Conservation (phyloP, 1,140 invertebrate genomes). For the Drosophila erecta region DNA sequence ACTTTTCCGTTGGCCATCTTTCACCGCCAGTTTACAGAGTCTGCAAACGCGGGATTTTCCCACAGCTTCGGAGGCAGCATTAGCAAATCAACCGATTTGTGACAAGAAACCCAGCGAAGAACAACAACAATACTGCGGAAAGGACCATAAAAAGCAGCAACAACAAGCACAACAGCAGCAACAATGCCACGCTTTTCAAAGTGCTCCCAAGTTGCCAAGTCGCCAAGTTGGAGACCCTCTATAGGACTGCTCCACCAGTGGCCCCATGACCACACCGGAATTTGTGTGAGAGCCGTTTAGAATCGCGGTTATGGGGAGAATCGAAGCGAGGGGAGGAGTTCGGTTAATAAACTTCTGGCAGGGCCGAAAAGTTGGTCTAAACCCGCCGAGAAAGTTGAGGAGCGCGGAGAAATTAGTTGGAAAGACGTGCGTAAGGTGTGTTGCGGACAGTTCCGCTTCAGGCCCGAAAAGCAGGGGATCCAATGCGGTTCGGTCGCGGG, state of each 20-base stretch:
- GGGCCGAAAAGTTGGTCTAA: conserved; percentile 46
- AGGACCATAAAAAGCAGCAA: conserved; percentile 3
- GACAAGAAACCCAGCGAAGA: not conserved
- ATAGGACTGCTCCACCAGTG: not conserved
- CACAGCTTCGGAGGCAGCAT: not conserved
- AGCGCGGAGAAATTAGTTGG: conserved; percentile 71
- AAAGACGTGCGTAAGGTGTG: conserved; percentile 77
- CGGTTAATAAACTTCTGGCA: conserved; percentile 67
- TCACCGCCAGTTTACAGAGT: not conserved
- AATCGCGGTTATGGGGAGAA: conserved; percentile 42
- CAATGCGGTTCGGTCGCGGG: conserved; percentile 25
- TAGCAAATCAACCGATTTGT: not conserved
- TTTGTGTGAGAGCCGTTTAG: conserved; percentile 69
- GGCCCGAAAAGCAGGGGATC: conserved; percentile 34
- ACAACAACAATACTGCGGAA: not conserved
- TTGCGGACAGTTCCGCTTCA: conserved; percentile 49
- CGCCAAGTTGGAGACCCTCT: conserved; percentile 2
- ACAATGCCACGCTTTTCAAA: conserved; percentile 47
- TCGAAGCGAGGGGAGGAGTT: conserved; percentile 24
- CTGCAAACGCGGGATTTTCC: not conserved
- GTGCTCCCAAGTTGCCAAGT: conserved; percentile 30
- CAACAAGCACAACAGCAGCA: conserved; percentile 29
- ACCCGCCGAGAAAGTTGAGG: conserved; percentile 52
- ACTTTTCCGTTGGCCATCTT: no score
- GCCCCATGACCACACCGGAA: conserved; percentile 2